Evolutionary conservation across 2,113 vertebrate species (phyloP), one percentile per base, ranked within the genome.

Genomic region (Chloropsis cyanopogon): DNA sequence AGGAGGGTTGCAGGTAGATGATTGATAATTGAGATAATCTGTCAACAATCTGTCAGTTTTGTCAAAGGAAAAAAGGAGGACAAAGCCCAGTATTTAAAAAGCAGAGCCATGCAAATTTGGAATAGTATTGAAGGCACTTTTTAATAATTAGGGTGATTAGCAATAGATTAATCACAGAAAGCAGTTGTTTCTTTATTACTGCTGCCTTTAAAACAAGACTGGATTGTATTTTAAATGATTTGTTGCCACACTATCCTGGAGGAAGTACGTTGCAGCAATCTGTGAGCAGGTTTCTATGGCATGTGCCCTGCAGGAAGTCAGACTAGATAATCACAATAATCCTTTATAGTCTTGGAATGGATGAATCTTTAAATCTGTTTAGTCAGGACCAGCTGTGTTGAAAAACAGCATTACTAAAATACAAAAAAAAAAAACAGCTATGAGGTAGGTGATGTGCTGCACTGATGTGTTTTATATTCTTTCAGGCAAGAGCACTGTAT

Each of bases 301-400:
- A 8, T 88, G 72, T 86, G 92, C 95, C 82, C 94, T 78, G 94
- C 88, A 90, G 95, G 94, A 90, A 94, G 80, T 83, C 91, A 86
- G 80, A 44, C 82, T 42, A 37, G 79, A 92, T 97, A 94, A 97
- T 97, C 88, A 92, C 79, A 90, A 47, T 95, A 96, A 97, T 97
- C 92, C 88, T 94, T 97, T 96, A 94, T 90, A 63, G 88, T 92
- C 88, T 90, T 86, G 68, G 57, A 88, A 93, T 42, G 92, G 94
- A 97, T 93, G 95, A 92, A 56, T 97, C 91, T 96, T 92, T 83
- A 95, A 93, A 97, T 96, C 91, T 97, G 80, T 93, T 94, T 92
- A 94, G 94, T 88, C 95, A 92, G 94, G 82, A 95, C 80, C 95
- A 97, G 94, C 92, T 97, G 94, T 83, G 47, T 90, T 95, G 94